Base-by-base conservation (phyloP, 1,140 invertebrate species). In the Ladona fulva region DNA sequence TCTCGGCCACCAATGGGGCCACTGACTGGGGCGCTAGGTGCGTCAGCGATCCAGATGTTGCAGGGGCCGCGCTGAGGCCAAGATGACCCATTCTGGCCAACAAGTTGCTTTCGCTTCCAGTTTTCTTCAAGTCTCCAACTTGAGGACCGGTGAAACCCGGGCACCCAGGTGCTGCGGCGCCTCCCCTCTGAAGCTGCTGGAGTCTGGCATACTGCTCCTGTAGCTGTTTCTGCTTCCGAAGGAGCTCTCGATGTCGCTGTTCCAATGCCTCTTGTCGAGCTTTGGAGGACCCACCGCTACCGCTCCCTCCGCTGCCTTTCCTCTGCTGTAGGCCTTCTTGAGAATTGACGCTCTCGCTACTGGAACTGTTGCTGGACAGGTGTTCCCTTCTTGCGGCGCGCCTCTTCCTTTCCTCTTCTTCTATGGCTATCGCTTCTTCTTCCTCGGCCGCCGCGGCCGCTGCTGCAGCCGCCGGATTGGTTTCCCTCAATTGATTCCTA, bases 191-290 rank as follows among this genome's bases (percentile, higher is more conserved):
- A 25, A 96, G 88, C 84, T 93, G 92, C 81, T 96, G 95, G 44
- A 96, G 83, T 14, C 94, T 87, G 0, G 92, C 92, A 84, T 95
- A 97, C 81, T 97, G 95, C 80, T 96, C 94, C 81, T 97, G 94
- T 0, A 97, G 85, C 5, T 93, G 91, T 78, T 91, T 92, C 81
- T 96, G 95, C 82, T 95, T 95, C 76, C 92, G 90, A 3, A 96
- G 83, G 0, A 96, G 85, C 81, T 96, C 94, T 82, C 95, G 93
- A 82, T 96, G 94, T 0, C 94, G 88, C 80, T 93, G 91, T 83
- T 95, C 94, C 3, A 96, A 86, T n/a, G 85, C 88, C 78, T 93
- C 90, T 82, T 95, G 93, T 0, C 93, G 87, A 74, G 89, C 88
- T 66, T 87, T 87, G 12, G 87, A 82, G 75, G 74, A 75, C 14